These are phyloP conservation scores for Capra hircus DNA, from an alignment of 2,113 vertebrate species.

Conservation along the genomic window DNA sequence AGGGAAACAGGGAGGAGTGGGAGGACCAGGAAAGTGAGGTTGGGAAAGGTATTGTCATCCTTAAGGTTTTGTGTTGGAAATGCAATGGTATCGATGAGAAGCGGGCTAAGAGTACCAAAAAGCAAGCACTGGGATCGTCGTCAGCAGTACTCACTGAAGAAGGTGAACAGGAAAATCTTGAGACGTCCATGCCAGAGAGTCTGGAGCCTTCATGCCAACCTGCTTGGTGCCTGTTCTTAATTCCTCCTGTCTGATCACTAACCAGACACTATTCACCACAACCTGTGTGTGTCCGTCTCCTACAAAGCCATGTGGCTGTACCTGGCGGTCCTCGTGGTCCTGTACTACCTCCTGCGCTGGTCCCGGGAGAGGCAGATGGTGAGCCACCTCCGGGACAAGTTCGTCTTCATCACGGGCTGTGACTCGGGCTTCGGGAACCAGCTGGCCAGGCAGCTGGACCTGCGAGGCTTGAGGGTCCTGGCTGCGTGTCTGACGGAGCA, in stretches of 20 bases:
- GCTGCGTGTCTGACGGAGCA: conserved; percentile 81
- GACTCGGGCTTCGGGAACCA: conserved; percentile 88
- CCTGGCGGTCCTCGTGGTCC: neutral
- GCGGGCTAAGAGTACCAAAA: neutral
- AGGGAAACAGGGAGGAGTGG: neutral
- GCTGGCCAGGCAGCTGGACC: conserved; percentile 84
- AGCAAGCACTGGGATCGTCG: too few relatives aligned
- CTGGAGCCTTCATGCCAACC: neutral
- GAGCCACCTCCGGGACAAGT: conserved; percentile 66
- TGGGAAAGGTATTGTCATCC: neutral
- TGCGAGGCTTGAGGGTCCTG: conserved; percentile 81
- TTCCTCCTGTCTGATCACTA: neutral
- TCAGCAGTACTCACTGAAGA: neutral
- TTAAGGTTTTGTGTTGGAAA: neutral
- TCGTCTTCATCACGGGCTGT: conserved; percentile 88
- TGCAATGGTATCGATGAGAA: neutral
- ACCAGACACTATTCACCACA: neutral
- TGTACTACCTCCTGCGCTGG: conserved; percentile 45
- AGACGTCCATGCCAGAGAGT: neutral
- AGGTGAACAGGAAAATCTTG: neutral
- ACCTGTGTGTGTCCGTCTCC: neutral
- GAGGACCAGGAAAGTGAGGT: neutral
- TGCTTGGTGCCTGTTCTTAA: neutral
- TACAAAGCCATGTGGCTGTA: neutral
- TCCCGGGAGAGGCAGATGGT: conserved; percentile 50